Base-by-base conservation (phyloP, 2,888 invertebrate genomes). In the Cheilosia urbana region DNA sequence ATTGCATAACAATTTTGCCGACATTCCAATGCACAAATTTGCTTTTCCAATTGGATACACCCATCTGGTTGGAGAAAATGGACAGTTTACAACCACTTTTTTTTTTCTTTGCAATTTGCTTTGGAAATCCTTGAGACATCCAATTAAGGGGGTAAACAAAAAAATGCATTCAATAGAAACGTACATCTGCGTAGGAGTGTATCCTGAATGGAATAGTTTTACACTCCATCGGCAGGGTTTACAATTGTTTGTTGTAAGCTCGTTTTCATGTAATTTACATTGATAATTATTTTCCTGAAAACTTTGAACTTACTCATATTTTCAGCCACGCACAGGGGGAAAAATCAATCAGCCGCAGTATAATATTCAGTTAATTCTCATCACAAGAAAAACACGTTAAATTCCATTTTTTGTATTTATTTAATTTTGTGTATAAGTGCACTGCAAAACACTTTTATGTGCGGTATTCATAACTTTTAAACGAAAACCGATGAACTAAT, bases 301-400 rank as follows among this genome's bases (percentile, higher is more conserved):
- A 62, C 62, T 49, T 78, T 51, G 75, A 84, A 84, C 84, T 84
- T 84, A 84, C 84, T 84, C 84, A 84, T 84, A 21, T 68, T 84
- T 69, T 42, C 42, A 45, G 55, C 53, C 62, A 69, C 58, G 30
- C 51, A 30, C 47, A 24, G 37, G 53, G 21, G 30, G 83, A 69
- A 84, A 84, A 84, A 84, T 84, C 84, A 84, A 84, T 84, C 55
- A 71, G 62, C 42, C 51, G 69, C 55, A 68, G 45, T 42, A 21
- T 5, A 65, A 55, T 27, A 63, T 51, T 47, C 47, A 49, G 4
- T 27, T 17, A 34, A 51, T 3, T 49, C 15, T 51, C 19, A 21
- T 11, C 34, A 47, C 21, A 17, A 19, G 27, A 47, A 57, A 47
- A 47, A 21, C 55, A 63, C 69, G 11, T 6, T 9, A 27, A 30